phyloP scores from a whole-genome alignment of 2,888 invertebrate species.

The Agrochola lota region DNA sequence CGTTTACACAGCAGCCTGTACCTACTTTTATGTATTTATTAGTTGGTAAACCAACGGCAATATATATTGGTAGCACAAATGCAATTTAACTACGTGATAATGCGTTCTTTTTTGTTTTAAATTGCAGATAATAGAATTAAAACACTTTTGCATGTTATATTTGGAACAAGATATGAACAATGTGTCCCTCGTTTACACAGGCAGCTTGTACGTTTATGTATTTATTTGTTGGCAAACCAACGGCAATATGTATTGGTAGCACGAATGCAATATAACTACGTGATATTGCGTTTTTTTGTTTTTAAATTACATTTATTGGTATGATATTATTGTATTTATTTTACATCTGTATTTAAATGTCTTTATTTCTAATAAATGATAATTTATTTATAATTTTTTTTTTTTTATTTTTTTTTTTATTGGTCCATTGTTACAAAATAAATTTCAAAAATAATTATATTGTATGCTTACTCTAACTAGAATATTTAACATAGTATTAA shows the following conservation, averaged over 20 bases:
- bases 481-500: too few species aligned
- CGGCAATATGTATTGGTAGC: slow-evolving; percentile 11
- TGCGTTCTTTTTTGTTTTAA: slow-evolving; percentile 25
- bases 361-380: not conserved
- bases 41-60: not conserved
- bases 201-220: not conserved
- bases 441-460: too few species aligned
- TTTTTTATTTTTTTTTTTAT: too few species aligned
- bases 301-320: slow-evolving; percentile 6
- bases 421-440: too few species aligned
- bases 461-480: too few species aligned
- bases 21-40: not conserved
- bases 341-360: not conserved
- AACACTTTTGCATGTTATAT: not conserved
- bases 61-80: slow-evolving; percentile 21
- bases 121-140: too few species aligned
- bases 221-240: slow-evolving; percentile 15
- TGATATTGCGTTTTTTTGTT: slow-evolving; percentile 31
- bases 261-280: slow-evolving; percentile 36
- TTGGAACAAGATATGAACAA: not conserved
- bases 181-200: not conserved
- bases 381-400: too few species aligned
- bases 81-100: slow-evolving; percentile 38
- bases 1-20: not conserved
- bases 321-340: slow-evolving; percentile 20